These are phyloP conservation scores for Hippocampus abdominalis DNA, from an alignment of 2,113 vertebrate genomes.

Conservation along the genomic window DNA sequence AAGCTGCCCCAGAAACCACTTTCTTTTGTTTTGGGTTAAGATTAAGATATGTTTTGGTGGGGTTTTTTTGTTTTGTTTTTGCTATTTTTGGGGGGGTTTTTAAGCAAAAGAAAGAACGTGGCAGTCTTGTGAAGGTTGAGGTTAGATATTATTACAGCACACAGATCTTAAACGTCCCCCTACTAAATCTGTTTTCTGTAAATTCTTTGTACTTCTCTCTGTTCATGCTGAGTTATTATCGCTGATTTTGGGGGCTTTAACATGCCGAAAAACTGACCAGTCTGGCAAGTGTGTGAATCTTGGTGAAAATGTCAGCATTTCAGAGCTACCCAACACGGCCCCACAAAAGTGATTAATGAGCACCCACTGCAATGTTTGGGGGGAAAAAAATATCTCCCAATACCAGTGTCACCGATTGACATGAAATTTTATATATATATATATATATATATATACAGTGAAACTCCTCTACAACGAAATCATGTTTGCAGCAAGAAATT, in stretches of 20 bases:
- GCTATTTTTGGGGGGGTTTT: conserved; percentile 25
- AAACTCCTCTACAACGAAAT: no score
- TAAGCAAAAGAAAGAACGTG: conserved; percentile 10
- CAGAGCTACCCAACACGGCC: not conserved
- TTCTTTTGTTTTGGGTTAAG: conserved; percentile 58
- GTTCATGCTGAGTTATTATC: not conserved
- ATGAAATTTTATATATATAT: not conserved
- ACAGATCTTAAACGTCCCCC: conserved; percentile 13
- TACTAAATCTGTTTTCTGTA: conserved; percentile 1
- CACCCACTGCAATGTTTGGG: no score
- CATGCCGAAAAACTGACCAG: not conserved
- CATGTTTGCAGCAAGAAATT: no score
- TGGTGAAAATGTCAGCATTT: not conserved
- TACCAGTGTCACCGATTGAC: not conserved
- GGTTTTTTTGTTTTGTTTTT: conserved; percentile 38
- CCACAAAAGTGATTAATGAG: no score
- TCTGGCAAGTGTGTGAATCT: not conserved
- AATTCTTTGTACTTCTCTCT: not conserved
- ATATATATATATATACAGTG: no score
- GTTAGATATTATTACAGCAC: not conserved
- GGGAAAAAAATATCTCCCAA: no score
- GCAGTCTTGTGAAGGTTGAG: conserved; percentile 14
- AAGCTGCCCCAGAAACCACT: conserved; percentile 57
- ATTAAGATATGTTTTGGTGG: conserved; percentile 48
- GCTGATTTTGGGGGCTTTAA: not conserved